Conservation (phyloP, 2,797 vertebrate genomes). For the Bufotes viridis region DNA sequence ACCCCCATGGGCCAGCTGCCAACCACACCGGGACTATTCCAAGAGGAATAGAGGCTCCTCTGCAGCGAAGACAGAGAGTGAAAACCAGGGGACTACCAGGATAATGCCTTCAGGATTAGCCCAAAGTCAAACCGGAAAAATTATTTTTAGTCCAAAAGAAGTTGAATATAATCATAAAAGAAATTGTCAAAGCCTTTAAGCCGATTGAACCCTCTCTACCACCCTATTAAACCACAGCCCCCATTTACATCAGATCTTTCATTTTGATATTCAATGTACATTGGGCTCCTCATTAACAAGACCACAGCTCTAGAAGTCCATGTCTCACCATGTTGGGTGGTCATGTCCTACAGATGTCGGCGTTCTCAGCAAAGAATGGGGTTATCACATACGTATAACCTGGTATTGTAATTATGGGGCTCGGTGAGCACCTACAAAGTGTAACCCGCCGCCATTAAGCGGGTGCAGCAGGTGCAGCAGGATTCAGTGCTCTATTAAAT, state of each 20-base stretch:
- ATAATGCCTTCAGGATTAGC: too few species aligned
- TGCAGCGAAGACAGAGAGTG: too few species aligned
- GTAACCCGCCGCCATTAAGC: not conserved
- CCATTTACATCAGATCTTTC: too few species aligned
- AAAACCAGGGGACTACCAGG: too few species aligned
- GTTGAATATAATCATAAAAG: too few species aligned
- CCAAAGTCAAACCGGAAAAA: too few species aligned
- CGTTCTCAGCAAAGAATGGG: not conserved
- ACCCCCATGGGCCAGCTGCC: too few species aligned
- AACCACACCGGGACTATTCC: too few species aligned
- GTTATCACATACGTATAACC: not conserved
- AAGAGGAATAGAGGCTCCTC: too few species aligned
- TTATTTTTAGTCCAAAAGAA: too few species aligned
- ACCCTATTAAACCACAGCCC: not conserved
- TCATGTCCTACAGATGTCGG: not conserved
- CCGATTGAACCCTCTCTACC: not conserved
- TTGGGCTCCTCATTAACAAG: not conserved
- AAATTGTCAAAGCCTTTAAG: too few species aligned
- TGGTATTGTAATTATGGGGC: too few species aligned
- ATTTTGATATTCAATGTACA: not conserved
- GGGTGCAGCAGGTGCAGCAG: not conserved
- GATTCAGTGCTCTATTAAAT: constrained; percentile 1
- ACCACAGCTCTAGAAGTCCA: not conserved
- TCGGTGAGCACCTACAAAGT: not conserved
- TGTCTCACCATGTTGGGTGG: not conserved